Percentiles rank a stretch among this genome's conserved stretches.
Evolutionary conservation across 2,113 vertebrate genomes (phyloP).

Genomic region (Microcebus jonahi): DNA sequence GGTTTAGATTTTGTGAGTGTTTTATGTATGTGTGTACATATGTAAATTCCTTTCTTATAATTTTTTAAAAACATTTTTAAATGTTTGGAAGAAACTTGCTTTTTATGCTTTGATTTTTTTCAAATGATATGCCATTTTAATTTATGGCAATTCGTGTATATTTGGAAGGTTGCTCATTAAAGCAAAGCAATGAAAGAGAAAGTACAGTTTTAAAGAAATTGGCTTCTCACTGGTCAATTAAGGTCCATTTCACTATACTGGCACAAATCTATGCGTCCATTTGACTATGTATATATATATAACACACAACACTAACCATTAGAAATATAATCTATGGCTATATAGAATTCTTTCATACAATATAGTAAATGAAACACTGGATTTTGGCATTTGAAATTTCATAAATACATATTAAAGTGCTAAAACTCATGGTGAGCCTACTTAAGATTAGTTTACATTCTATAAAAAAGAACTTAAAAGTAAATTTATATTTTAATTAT

Average conservation of each 20-base stretch:
- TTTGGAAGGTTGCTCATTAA: slow-evolving; percentile 28
- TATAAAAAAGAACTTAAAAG: slow-evolving; percentile 54
- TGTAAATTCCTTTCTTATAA: not conserved
- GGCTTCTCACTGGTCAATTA: slow-evolving; percentile 18
- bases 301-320: not conserved
- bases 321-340: not conserved
- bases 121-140: slow-evolving; percentile 21
- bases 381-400: slow-evolving; percentile 32
- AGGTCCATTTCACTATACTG: slow-evolving; percentile 53
- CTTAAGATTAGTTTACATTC: not conserved
- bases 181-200: slow-evolving; percentile 58
- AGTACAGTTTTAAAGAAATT: slow-evolving; percentile 32
- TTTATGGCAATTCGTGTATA: slow-evolving; percentile 29
- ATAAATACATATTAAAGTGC: slow-evolving; percentile 25
- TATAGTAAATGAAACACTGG: not conserved
- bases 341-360: not conserved
- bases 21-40: not conserved
- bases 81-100: slow-evolving; percentile 16
- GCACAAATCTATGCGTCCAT: not conserved
- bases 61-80: not conserved
- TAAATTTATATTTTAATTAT: slow-evolving; percentile 60
- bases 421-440: not conserved
- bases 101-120: slow-evolving; percentile 63
- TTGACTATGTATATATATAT: slow-evolving; percentile 48
- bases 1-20: not conserved